Base-by-base conservation (phyloP, 2,888 invertebrate genomes). In the Drosophila maculinotata region DNA sequence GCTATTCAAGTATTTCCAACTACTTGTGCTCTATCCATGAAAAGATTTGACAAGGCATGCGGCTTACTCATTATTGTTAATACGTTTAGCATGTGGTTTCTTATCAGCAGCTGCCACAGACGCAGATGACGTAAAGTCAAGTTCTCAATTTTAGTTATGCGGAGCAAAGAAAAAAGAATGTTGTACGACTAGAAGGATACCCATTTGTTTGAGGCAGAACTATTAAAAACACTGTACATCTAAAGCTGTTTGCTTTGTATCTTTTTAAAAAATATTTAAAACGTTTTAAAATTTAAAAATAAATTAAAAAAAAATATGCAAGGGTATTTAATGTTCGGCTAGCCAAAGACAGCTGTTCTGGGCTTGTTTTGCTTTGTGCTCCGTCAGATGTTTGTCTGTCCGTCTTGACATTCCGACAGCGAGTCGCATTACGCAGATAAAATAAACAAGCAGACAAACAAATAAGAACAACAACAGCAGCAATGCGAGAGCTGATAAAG, bases 351-450 rank as follows among this genome's bases (percentile, higher is more conserved):
- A 52, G 35, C 42, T 58, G 57, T 30, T 57, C 44, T 30, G 38
- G 26, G 12, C 12, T 36, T 45, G 20, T 36, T 39, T 25, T 54
- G 15, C 28, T 45, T 20, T 35, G n/a, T n/a, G n/a, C 28, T 51
- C 31, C 30, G 26, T 38, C 53, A 33, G 45, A 45, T 39, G 33
- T 47, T 6, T n/a, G 45, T 35, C 15, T 31, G n/a, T 51, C 23
- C 28, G 38, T 62, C 59, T 60, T 67, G 73, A 52, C 68, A 67
- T 72, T 58, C 58, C 53, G 69, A 73, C 69, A 73, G 69, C 69
- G 52, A 54, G 69, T 73, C 69, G 63, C 69, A 73, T 73, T 72
- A 72, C 74, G 58, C 69, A 73, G 74, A 72, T 72, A 72, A 72
- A 68, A n/a, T n/a, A n/a, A n/a, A n/a, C n/a, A n/a, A n/a, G n/a